Conservation (phyloP, 1,140 invertebrate species). For the Aethina tumida region DNA sequence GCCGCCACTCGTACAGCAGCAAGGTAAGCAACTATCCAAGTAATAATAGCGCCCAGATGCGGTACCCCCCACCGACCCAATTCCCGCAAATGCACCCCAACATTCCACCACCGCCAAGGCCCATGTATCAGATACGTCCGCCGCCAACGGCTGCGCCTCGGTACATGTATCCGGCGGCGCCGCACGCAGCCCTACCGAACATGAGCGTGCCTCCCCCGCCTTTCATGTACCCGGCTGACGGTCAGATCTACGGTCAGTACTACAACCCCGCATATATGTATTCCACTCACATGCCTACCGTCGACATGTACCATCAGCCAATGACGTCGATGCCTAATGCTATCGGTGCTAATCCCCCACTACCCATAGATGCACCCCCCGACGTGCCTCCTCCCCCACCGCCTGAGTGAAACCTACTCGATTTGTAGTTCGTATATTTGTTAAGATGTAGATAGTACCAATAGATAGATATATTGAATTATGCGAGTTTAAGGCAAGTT, state of each 20-base stretch:
- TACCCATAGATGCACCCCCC: slow-evolving; percentile 40
- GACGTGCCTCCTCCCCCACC: slow-evolving; percentile 39
- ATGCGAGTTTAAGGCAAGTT: too few species aligned
- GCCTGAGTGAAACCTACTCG: slow-evolving; percentile 37
- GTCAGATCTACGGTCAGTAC: too few species aligned
- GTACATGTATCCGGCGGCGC: slow-evolving; percentile 10
- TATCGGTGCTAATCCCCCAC: slow-evolving; percentile 27
- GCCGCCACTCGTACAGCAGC: slow-evolving; percentile 28
- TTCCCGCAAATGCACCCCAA: slow-evolving; percentile 6
- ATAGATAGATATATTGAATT: too few species aligned
- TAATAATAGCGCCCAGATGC: not conserved
- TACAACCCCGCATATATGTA: slow-evolving; percentile 15
- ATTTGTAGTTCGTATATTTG: too few species aligned
- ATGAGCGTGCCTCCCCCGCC: slow-evolving; percentile 18
- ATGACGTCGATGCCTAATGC: slow-evolving; percentile 5
- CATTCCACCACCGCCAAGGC: slow-evolving; percentile 3
- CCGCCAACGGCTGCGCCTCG: slow-evolving; percentile 6
- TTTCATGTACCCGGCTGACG: slow-evolving; percentile 16
- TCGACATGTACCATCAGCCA: slow-evolving; percentile 25
- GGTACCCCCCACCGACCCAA: not conserved
- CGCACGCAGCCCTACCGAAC: slow-evolving; percentile 15
- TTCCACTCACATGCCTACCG: slow-evolving; percentile 3
- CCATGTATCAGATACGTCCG: slow-evolving; percentile 7
- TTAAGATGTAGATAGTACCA: too few species aligned
- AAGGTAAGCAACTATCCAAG: slow-evolving; percentile 30